Conservation (phyloP, 2,888 invertebrate genomes). For the Criorhina ranunculi region DNA sequence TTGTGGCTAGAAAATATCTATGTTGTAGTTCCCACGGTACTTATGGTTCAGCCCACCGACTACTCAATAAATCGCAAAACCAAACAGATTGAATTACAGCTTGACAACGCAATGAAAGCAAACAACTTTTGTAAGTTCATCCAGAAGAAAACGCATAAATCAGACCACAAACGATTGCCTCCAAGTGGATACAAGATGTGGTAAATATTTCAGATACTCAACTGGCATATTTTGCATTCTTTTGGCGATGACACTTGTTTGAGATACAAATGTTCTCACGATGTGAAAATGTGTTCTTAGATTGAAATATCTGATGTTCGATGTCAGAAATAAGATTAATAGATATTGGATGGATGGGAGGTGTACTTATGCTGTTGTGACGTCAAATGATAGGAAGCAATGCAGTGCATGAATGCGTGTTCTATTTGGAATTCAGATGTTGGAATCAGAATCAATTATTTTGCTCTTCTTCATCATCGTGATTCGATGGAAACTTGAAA, state of each 20-base stretch:
- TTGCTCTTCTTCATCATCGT: no score
- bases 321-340: constrained; percentile 5
- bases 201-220: constrained; percentile 23
- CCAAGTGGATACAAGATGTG: constrained; percentile 13
- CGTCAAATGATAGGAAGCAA: neutral
- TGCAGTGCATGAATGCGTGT: neutral
- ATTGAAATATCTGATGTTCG: constrained; percentile 5
- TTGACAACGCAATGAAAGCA: constrained; percentile 32
- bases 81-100: constrained; percentile 35
- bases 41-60: constrained; percentile 20
- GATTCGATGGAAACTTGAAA: no score
- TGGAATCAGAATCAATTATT: no score
- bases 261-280: constrained; percentile 32
- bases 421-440: no score
- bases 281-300: neutral
- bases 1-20: neutral
- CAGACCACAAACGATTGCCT: constrained; percentile 15
- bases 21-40: constrained; percentile 32
- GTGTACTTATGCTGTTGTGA: neutral
- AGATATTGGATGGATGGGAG: neutral
- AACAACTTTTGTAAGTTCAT: constrained; percentile 7
- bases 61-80: constrained; percentile 32
- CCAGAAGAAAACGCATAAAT: constrained; percentile 27
- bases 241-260: constrained; percentile 10
- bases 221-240: constrained; percentile 34